Percentiles rank a stretch among this genome's conserved stretches.
phyloP scores from a whole-genome alignment of 2,113 vertebrate genomes.

The Eulacestoma nigropectus region DNA sequence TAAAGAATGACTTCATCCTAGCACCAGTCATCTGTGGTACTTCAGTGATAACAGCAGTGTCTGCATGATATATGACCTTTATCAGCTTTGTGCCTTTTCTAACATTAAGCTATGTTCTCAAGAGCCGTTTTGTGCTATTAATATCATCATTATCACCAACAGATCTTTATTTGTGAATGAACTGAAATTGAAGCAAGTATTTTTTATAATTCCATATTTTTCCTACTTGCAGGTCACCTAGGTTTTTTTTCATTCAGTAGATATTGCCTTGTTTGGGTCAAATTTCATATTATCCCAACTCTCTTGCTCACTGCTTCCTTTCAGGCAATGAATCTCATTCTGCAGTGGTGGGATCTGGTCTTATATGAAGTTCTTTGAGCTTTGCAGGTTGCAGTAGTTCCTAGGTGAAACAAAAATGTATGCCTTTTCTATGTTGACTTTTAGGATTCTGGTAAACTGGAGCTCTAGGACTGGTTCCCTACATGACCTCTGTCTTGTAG shows the following conservation, averaged over 20 bases:
- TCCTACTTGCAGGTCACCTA: neutral
- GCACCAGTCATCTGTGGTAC: neutral
- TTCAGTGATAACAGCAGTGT: neutral
- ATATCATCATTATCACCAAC: neutral
- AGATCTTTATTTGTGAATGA: neutral
- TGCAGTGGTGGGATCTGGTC: neutral
- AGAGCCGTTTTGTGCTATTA: neutral
- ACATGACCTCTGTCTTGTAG: neutral
- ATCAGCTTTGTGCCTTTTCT: neutral
- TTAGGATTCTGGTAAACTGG: neutral
- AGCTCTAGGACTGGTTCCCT: neutral
- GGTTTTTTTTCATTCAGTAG: neutral
- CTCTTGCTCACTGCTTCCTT: neutral
- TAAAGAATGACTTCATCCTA: constrained; percentile 1
- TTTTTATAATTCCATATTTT: neutral
- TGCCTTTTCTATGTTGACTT: neutral
- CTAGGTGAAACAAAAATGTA: neutral
- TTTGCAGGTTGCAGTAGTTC: neutral
- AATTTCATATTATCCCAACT: neutral
- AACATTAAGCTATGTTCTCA: neutral
- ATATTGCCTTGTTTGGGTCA: neutral
- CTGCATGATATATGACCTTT: neutral
- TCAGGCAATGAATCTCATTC: neutral
- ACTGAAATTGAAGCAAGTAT: neutral
- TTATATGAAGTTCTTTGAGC: neutral